Evolutionary conservation across 2,797 vertebrate genomes (phyloP), one percentile per base, ranked within the genome.

Genomic region (Microchirus variegatus): DNA sequence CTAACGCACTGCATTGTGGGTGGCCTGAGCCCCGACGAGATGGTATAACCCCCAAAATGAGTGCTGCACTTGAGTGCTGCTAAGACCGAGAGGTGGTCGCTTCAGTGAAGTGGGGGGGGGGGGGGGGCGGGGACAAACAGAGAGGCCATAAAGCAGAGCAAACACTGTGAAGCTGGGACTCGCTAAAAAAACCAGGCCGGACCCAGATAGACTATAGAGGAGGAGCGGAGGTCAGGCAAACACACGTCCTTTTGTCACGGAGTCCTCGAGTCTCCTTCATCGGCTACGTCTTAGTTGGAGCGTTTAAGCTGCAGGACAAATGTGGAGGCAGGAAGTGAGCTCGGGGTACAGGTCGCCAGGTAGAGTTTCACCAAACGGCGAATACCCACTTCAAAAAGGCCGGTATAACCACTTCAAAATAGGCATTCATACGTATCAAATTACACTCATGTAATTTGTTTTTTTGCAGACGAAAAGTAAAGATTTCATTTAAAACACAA

Each of bases 71-170:
- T 60, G 62, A 77, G 75, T 69, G 70, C 67, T 58, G 49, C 69
- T 47, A 56, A 60, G 69, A 73, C 74, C 63, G 41, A 84, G 79
- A 66, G 70, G 74, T 79, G 74, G 76, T 74, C 53, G 70, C 83
- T 88, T 77, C 82, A 88, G 63, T 82, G 83, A 84, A 88, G 82
- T 75, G 75, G n/a, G n/a, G n/a, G n/a, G n/a, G n/a, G n/a, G n/a
- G n/a, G n/a, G n/a, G n/a, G n/a, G n/a, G n/a, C n/a, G 74, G 76
- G 75, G 74, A 80, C 87, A 92, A 94, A 93, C 90, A 91, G 50
- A 73, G 74, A 67, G 78, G 63, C 73, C 75, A 70, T 81, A 82
- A 89, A 86, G 85, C 78, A 88, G 83, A 83, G 85, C 81, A 93
- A 93, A 92, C 83, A 90, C 62, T 84, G 86, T 86, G n/a, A 82